Conservation (phyloP, 1,140 invertebrate species). For the Kradibia gibbosae region DNA sequence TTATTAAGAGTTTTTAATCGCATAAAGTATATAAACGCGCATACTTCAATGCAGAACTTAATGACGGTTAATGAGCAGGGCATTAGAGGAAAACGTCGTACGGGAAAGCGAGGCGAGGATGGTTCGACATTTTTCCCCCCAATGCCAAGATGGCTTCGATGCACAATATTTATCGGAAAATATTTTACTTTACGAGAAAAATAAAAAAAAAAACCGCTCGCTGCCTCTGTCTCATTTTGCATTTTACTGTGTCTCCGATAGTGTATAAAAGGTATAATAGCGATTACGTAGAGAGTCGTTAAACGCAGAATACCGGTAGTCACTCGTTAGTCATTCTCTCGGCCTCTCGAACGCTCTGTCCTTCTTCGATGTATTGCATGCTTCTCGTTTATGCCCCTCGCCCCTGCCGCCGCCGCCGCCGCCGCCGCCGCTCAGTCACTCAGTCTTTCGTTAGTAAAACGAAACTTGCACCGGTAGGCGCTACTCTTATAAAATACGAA, state of each 20-base stretch:
- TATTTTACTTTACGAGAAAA: too few relatives aligned
- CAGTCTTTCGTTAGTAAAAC: too few relatives aligned
- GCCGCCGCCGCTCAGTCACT: not conserved
- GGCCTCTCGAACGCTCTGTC: not conserved
- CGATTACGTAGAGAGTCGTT: slow-evolving; percentile 31
- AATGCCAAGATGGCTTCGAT: too few relatives aligned
- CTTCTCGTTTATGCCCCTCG: slow-evolving; percentile 40
- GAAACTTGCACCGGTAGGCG: not conserved
- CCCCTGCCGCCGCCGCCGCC: not conserved
- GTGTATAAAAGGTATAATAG: slow-evolving; percentile 1
- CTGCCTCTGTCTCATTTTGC: not conserved
- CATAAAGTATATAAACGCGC: too few relatives aligned
- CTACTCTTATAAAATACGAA: not conserved
- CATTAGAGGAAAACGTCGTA: too few relatives aligned
- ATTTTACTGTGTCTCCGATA: not conserved
- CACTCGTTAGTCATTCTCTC: slow-evolving; percentile 44
- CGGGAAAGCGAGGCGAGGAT: too few relatives aligned
- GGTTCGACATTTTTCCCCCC: too few relatives aligned
- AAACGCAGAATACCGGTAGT: slow-evolving; percentile 45
- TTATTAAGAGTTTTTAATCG: too few relatives aligned
- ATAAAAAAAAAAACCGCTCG: slow-evolving; percentile 3
- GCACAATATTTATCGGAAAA: too few relatives aligned
- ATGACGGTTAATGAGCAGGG: too few relatives aligned
- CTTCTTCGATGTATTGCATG: slow-evolving; percentile 41
- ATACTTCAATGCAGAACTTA: too few relatives aligned